Percentiles rank a stretch among this genome's conserved stretches.
These are phyloP conservation scores for Hypotaenidia okinawae DNA, from an alignment of 2,797 vertebrate species.

Conservation along the genomic window DNA sequence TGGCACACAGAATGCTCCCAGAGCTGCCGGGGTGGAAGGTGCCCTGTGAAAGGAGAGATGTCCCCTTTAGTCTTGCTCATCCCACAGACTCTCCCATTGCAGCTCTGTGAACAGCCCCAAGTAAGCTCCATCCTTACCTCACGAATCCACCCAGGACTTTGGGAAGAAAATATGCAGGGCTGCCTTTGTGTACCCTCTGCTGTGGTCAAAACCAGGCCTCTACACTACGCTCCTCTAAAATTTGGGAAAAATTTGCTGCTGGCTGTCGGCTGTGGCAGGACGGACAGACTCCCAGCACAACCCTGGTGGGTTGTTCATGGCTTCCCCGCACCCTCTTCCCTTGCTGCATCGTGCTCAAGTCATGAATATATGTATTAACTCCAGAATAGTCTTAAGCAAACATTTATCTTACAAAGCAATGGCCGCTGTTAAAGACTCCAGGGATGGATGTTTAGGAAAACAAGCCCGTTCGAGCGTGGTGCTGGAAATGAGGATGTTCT, in stretches of 20 bases:
- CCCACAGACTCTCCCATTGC: accelerated
- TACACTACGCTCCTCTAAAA: not conserved
- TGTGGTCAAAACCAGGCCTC: not conserved
- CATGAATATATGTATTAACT: slow-evolving; percentile 63
- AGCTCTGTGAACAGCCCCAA: not conserved
- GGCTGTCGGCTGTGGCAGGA: not conserved
- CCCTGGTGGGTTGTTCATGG: accelerated
- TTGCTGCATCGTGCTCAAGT: slow-evolving; percentile 6
- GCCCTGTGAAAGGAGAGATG: not conserved
- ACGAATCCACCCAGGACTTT: not conserved
- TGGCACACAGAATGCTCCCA: not conserved
- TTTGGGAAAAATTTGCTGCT: not conserved
- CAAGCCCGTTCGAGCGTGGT: not conserved
- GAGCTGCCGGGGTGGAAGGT: not conserved
- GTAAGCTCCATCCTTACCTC: not conserved
- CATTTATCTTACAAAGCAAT: slow-evolving; percentile 47
- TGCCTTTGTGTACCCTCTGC: not conserved
- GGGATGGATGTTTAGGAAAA: slow-evolving; percentile 39
- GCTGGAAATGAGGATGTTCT: slow-evolving; percentile 59
- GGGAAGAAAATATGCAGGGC: not conserved
- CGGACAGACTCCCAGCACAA: not conserved
- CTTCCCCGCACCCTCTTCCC: not conserved
- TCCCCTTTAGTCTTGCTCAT: not conserved
- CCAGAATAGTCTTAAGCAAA: slow-evolving; percentile 44
- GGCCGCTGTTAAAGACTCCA: not conserved